These are phyloP conservation scores for Lasioglossum oenotherae DNA, from an alignment of 2,888 invertebrate species.

Conservation along the genomic window DNA sequence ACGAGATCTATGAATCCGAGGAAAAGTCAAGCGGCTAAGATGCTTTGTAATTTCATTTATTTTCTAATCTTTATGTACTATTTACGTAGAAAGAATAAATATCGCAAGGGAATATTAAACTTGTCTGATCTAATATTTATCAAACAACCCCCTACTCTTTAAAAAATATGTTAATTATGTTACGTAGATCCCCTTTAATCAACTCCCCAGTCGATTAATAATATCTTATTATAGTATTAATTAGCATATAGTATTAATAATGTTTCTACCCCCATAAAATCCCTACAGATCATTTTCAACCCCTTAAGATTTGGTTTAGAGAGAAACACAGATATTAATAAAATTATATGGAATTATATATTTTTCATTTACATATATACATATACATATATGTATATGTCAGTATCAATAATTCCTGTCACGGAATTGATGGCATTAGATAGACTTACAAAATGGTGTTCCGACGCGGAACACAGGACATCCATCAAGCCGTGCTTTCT, in stretches of 20 bases:
- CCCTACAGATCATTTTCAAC: background rate
- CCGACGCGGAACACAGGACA: constrained; percentile 1
- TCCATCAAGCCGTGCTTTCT: constrained; percentile 2
- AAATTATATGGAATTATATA: constrained; percentile 61
- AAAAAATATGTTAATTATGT: too few relatives aligned
- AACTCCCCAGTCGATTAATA: too few relatives aligned
- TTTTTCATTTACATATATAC: constrained; percentile 51
- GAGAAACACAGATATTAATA: constrained; percentile 42
- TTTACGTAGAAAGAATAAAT: constrained; percentile 17
- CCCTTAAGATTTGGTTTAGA: background rate
- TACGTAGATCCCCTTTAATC: too few relatives aligned
- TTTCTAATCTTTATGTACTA: constrained; percentile 11
- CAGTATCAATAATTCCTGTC: constrained; percentile 35
- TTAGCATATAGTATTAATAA: background rate
- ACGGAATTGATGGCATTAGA: constrained; percentile 17
- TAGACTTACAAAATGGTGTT: constrained; percentile 14
- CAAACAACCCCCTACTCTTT: background rate
- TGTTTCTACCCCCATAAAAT: background rate
- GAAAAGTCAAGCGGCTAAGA: constrained; percentile 15
- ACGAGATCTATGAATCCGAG: constrained; percentile 9
- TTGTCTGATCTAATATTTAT: background rate
- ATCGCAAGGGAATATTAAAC: constrained; percentile 3
- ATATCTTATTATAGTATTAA: too few relatives aligned
- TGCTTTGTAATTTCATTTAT: constrained; percentile 3
- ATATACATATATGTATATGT: constrained; percentile 9